phyloP scores from a whole-genome alignment of 1,140 invertebrate genomes.

The Drosophila tsacasi region DNA sequence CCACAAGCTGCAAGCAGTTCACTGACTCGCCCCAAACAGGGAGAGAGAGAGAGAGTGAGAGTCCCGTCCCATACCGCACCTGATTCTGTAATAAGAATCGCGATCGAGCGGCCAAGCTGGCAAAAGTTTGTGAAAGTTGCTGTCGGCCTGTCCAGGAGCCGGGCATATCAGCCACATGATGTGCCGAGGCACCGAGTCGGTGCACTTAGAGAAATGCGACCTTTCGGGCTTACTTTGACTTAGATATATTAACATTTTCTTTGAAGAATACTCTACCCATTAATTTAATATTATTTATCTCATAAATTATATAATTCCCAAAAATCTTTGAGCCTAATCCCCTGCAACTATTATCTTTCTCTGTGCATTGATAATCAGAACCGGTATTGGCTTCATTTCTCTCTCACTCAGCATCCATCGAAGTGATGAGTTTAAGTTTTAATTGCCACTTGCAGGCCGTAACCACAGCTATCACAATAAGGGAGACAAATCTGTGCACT shows the following conservation, averaged over 20 bases:
- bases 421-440: constrained; percentile 32
- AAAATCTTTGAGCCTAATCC: too few relatives aligned
- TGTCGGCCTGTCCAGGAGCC: constrained; percentile 68
- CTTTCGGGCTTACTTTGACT: background rate
- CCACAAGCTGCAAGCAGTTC: constrained; percentile 59
- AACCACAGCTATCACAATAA: constrained; percentile 8
- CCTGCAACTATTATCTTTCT: background rate
- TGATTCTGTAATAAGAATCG: constrained; percentile 81
- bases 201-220: constrained; percentile 7
- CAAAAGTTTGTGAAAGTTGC: constrained; percentile 78
- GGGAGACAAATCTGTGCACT: constrained; percentile 20
- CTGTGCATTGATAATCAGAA: constrained; percentile 33
- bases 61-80: constrained; percentile 72
- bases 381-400: constrained; percentile 52
- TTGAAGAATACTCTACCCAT: background rate
- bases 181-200: constrained; percentile 31
- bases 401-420: constrained; percentile 8
- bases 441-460: constrained; percentile 20
- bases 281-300: background rate
- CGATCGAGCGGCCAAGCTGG: constrained; percentile 41
- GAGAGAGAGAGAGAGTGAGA: constrained; percentile 51
- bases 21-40: constrained; percentile 52
- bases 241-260: background rate
- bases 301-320: background rate
- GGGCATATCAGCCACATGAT: constrained; percentile 71